Conservation (phyloP, 2,113 vertebrate species). For the Rhinichthys klamathensis region DNA sequence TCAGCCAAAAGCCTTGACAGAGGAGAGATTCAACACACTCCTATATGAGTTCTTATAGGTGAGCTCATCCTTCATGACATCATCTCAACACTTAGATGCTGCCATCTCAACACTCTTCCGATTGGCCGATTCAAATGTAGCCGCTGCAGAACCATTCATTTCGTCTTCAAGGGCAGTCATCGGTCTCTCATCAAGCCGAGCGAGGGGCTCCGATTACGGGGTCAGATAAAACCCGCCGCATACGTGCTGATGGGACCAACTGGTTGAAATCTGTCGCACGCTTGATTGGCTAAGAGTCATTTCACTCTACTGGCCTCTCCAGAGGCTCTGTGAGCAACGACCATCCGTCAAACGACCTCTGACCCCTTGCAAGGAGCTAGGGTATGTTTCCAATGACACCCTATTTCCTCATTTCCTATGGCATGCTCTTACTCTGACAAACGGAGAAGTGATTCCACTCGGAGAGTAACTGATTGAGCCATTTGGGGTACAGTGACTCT, state of each 20-base stretch:
- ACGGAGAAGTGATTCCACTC: not conserved
- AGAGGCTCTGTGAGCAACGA: not conserved
- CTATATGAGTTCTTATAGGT: conserved; percentile 29
- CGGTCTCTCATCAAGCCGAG: conserved; percentile 32
- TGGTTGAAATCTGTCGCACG: conserved; percentile 35
- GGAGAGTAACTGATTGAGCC: not conserved
- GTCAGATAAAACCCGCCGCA: conserved; percentile 39
- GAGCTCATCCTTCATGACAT: conserved; percentile 41
- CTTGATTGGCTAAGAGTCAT: conserved; percentile 27
- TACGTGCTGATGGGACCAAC: conserved; percentile 16
- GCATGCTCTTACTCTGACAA: conserved; percentile 19
- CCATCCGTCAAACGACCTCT: conserved; percentile 27
- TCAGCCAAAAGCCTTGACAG: conserved; percentile 40
- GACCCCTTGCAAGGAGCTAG: conserved; percentile 29
- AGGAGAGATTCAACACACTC: conserved; percentile 13
- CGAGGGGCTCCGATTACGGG: conserved; percentile 47
- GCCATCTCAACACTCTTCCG: conserved; percentile 2
- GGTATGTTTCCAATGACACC: conserved; percentile 46
- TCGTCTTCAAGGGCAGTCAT: conserved; percentile 21
- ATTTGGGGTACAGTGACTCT: conserved; percentile 15
- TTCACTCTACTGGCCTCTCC: conserved; percentile 18
- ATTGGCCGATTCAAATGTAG: conserved; percentile 13
- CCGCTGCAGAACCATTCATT: conserved; percentile 22
- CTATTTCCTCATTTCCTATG: conserved; percentile 36
- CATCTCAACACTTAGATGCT: not conserved